Base-by-base conservation (phyloP, 2,888 invertebrate species). In the Spicauda simplicius region DNA sequence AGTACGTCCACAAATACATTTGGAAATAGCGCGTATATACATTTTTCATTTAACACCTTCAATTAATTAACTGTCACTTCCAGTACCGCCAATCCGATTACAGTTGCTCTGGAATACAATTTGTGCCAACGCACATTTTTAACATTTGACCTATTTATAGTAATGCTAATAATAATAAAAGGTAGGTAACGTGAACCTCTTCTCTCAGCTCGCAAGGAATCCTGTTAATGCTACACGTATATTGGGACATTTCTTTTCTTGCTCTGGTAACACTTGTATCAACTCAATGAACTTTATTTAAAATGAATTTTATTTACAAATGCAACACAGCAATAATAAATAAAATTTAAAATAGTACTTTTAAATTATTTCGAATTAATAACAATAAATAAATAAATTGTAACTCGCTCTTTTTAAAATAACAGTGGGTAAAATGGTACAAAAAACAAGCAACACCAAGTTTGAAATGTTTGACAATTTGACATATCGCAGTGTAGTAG, bases 101-200 rank as follows among this genome's bases (percentile, higher is more conserved):
- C 85, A 82, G 77, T 76, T 79, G 79, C 76, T 81, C 80, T 77
- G 83, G 78, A 81, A 79, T 73, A 84, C 82, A 84, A 85, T 82
- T 77, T 85, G 87, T 86, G 90, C 88, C 90, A 90, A 85, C 85
- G 78, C 77, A 62, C 84, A 86, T 87, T 90, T 90, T 90, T 89
- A 90, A 91, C 89, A 87, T 92, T 86, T 89, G 86, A 85, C 87
- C 90, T 93, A 93, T 92, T 91, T 92, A 88, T 93, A 91, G 90
- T 80, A 52, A 19, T 41, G 86, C 92, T 92, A 91, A 90, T 91
- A 91, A 92, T 93, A 93, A 90, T 91, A 82, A 91, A 90, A 90
- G 88, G 90, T 85, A 82, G 82, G 85, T 92, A 93, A 91, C 88
- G 88, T 90, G 91, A 91, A 88, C 90, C 91, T 85, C 83, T 50